Percentiles rank a stretch among this genome's conserved stretches.
Evolutionary conservation across 2,113 vertebrate species (phyloP).

Genomic region (Pygoscelis adeliae): DNA sequence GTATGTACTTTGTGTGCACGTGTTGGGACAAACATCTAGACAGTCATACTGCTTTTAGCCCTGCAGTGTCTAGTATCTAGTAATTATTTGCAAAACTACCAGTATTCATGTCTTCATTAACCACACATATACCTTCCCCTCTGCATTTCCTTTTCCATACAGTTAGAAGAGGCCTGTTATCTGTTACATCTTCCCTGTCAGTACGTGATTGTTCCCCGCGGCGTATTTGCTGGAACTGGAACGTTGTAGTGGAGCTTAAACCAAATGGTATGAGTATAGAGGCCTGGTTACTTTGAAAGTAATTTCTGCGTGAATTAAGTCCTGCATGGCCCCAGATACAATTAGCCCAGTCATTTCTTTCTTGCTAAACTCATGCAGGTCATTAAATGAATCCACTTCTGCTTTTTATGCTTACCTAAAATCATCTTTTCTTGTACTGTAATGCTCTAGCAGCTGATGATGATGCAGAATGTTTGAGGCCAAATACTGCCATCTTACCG

Average conservation of each 20-base stretch:
- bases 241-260: not conserved
- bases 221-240: not conserved
- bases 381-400: not conserved
- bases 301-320: not conserved
- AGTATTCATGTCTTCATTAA: not conserved
- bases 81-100: not conserved
- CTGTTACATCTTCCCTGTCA: not conserved
- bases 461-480: not conserved
- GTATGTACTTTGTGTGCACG: accelerated
- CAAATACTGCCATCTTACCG: not conserved
- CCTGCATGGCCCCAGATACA: not conserved
- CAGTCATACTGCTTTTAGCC: not conserved
- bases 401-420: not conserved
- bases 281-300: not conserved
- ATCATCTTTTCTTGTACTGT: not conserved
- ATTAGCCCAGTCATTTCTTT: not conserved
- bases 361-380: not conserved
- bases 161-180: not conserved
- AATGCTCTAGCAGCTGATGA: not conserved
- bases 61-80: not conserved
- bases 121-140: not conserved
- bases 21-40: not conserved
- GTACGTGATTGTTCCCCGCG: not conserved
- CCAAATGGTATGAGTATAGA: not conserved
- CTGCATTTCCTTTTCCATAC: not conserved